phyloP scores from a whole-genome alignment of 2,888 invertebrate species.

The Branchellion lobata region DNA sequence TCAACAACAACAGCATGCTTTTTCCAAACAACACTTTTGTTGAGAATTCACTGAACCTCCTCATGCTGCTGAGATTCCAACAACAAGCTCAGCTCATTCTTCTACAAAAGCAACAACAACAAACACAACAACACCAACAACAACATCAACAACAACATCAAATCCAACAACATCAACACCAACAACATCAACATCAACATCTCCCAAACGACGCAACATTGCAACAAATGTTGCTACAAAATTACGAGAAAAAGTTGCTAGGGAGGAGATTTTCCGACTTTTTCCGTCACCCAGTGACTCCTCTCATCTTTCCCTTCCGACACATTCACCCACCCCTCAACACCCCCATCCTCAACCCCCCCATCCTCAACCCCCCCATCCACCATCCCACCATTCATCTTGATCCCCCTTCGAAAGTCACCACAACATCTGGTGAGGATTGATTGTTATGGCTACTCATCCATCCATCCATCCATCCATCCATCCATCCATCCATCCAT shows the following conservation, averaged over 20 bases:
- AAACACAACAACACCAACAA: neutral
- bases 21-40: neutral
- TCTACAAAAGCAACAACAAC: too few relatives aligned
- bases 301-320: too few relatives aligned
- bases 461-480: too few relatives aligned
- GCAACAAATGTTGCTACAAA: slow-evolving; percentile 89
- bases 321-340: slow-evolving; percentile 89
- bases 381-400: slow-evolving; percentile 86
- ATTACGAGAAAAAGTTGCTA: slow-evolving; percentile 44
- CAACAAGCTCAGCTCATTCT: neutral
- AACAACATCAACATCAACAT: neutral
- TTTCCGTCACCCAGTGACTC: slow-evolving; percentile 93
- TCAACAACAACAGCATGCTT: too few relatives aligned
- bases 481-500: too few relatives aligned
- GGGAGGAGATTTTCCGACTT: slow-evolving; percentile 58
- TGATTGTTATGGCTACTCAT: too few relatives aligned
- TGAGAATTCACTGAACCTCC: neutral
- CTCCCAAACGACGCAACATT: slow-evolving; percentile 60
- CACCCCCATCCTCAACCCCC: slow-evolving; percentile 96
- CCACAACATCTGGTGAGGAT: too few relatives aligned
- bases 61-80: neutral
- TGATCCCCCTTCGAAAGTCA: too few relatives aligned
- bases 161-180: too few relatives aligned
- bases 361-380: slow-evolving; percentile 85
- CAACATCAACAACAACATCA: too few relatives aligned